Conservation (phyloP, 2,113 vertebrate species). For the Serilophus lunatus region DNA sequence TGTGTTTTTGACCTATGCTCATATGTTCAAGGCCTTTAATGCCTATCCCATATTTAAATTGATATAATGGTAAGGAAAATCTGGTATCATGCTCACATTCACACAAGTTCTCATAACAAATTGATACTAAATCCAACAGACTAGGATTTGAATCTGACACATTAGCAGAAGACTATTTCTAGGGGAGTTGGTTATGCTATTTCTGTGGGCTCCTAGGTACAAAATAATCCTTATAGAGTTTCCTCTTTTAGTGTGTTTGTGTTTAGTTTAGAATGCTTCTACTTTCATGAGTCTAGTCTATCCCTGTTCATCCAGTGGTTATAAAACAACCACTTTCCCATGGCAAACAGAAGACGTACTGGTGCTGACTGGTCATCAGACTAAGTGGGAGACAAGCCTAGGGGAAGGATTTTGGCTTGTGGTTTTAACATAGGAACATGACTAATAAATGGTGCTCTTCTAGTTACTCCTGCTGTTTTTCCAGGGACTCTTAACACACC, state of each 20-base stretch:
- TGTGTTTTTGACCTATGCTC: neutral
- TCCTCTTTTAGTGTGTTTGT: neutral
- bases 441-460: neutral
- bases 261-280: neutral
- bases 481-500: neutral
- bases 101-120: fast-evolving
- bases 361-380: neutral
- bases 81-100: fast-evolving
- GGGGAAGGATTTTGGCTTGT: neutral
- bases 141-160: fast-evolving
- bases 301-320: neutral
- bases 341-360: neutral
- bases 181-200: neutral
- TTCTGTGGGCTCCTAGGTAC: neutral
- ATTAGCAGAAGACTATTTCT: neutral
- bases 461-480: neutral
- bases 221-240: neutral
- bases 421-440: neutral
- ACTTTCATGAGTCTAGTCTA: neutral
- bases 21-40: neutral
- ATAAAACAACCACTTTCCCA: neutral
- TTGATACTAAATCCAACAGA: neutral
- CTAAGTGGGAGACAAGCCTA: neutral
- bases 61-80: neutral
- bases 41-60: neutral